Evolutionary conservation across 2,113 vertebrate species (phyloP).

Genomic region (Excalfactoria chinensis): DNA sequence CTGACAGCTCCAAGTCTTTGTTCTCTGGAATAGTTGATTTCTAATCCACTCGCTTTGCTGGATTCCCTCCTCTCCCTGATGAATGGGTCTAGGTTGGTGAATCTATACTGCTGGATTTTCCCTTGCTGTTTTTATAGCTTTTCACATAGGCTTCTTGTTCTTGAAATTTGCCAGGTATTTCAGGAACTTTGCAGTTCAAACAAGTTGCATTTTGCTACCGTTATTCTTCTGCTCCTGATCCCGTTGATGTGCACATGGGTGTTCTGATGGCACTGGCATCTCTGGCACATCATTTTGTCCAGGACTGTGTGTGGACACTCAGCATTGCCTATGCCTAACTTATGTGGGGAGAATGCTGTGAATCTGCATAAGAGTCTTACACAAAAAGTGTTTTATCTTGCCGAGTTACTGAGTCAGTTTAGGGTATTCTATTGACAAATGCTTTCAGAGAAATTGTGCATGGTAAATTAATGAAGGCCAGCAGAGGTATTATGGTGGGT

Average conservation of each 20-base stretch:
- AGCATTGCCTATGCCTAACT: slow-evolving; percentile 65
- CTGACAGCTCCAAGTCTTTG: slow-evolving; percentile 12
- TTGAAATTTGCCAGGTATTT: slow-evolving; percentile 37
- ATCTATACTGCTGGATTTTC: slow-evolving; percentile 32
- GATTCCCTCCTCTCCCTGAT: neutral
- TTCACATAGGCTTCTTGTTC: slow-evolving; percentile 36
- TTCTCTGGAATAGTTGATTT: slow-evolving; percentile 25
- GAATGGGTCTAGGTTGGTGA: slow-evolving; percentile 2
- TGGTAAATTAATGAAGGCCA: slow-evolving; percentile 79
- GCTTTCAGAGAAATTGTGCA: slow-evolving; percentile 85
- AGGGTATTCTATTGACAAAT: slow-evolving; percentile 78
- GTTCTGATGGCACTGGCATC: neutral
- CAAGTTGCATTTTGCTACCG: slow-evolving; percentile 14
- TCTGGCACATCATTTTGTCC: slow-evolving; percentile 4
- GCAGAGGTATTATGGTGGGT: slow-evolving; percentile 72
- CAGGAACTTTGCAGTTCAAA: slow-evolving; percentile 32
- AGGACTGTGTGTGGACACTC: neutral
- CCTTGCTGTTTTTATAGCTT: slow-evolving; percentile 24
- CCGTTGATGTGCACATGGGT: neutral
- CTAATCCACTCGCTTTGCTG: neutral
- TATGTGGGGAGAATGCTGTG: slow-evolving; percentile 63
- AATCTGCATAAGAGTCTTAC: slow-evolving; percentile 63
- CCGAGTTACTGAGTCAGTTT: slow-evolving; percentile 70
- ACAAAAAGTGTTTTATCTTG: slow-evolving; percentile 75
- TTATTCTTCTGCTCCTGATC: neutral